phyloP scores from a whole-genome alignment of 2,888 invertebrate species.

The Nycteola revayana region DNA sequence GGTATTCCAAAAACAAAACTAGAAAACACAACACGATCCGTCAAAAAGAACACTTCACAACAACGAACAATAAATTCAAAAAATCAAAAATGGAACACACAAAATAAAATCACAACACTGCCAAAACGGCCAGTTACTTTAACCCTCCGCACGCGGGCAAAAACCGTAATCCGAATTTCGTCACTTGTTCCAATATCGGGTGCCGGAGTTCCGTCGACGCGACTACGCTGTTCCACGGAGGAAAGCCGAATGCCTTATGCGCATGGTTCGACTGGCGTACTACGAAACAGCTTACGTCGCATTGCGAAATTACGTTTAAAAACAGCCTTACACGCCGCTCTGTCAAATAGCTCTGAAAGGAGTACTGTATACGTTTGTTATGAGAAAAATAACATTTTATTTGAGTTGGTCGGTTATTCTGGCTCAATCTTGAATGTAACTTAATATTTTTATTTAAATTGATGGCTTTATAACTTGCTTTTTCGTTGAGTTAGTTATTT shows the following conservation, averaged over 20 bases:
- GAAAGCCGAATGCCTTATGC: slow-evolving; percentile 69
- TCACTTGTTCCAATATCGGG: slow-evolving; percentile 13
- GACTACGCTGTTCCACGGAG: slow-evolving; percentile 27
- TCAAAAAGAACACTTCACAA: slow-evolving; percentile 27
- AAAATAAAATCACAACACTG: slow-evolving; percentile 23
- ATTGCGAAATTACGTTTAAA: slow-evolving; percentile 69
- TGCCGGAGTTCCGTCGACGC: slow-evolving; percentile 9
- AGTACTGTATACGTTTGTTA: slow-evolving; percentile 7
- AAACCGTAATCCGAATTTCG: slow-evolving; percentile 14
- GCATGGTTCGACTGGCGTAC: slow-evolving; percentile 57
- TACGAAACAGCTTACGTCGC: slow-evolving; percentile 74
- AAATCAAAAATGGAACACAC: slow-evolving; percentile 12
- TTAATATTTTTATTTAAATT: too few species aligned
- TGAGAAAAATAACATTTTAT: slow-evolving; percentile 18
- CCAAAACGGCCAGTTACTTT: slow-evolving; percentile 13
- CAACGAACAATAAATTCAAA: too few species aligned
- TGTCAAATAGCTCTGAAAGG: slow-evolving; percentile 23
- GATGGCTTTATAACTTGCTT: too few species aligned
- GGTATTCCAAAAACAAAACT: slow-evolving; percentile 11
- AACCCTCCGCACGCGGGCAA: background rate
- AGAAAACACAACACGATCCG: slow-evolving; percentile 20
- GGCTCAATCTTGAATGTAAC: too few species aligned
- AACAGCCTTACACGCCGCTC: slow-evolving; percentile 43
- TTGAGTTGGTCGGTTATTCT: slow-evolving; percentile 6
- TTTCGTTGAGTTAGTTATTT: too few species aligned